A percentile compares a stretch with the other conserved stretches of the same genome.
These are phyloP conservation scores for Microhierax caerulescens DNA, from an alignment of 2,797 vertebrate species.

Conservation along the genomic window DNA sequence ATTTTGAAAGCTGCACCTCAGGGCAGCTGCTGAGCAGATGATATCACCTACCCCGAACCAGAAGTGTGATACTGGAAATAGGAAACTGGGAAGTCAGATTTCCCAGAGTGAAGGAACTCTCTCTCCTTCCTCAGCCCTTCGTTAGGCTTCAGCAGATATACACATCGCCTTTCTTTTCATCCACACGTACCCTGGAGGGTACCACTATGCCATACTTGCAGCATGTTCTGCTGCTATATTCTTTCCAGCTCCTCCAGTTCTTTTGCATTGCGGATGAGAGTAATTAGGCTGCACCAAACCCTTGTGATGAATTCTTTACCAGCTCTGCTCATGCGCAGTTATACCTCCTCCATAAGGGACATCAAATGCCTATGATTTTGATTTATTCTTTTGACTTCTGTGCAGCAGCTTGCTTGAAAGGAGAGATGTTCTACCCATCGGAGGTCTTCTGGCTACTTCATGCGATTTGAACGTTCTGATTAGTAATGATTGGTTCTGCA, in stretches of 20 bases:
- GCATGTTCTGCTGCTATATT: accelerated
- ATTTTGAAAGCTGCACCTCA: background rate
- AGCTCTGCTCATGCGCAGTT: background rate
- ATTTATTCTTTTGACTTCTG: background rate
- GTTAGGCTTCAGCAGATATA: background rate
- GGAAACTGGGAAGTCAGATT: background rate
- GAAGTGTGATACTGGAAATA: background rate
- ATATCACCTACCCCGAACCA: background rate
- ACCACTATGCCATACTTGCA: accelerated
- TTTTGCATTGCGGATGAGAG: background rate
- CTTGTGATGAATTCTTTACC: background rate
- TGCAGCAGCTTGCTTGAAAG: background rate
- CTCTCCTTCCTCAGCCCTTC: background rate
- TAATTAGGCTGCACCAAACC: background rate
- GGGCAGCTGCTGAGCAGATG: background rate
- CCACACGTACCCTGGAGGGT: accelerated
- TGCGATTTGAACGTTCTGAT: background rate
- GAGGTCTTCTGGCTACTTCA: background rate
- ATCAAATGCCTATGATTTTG: background rate
- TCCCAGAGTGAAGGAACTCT: background rate
- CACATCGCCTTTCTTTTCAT: background rate
- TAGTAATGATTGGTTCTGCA: background rate
- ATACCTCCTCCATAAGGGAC: background rate
- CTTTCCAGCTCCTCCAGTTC: background rate
- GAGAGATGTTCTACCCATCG: background rate